Evolutionary conservation across 2,888 invertebrate genomes (phyloP).

Genomic region (Tetragonisca angustula): DNA sequence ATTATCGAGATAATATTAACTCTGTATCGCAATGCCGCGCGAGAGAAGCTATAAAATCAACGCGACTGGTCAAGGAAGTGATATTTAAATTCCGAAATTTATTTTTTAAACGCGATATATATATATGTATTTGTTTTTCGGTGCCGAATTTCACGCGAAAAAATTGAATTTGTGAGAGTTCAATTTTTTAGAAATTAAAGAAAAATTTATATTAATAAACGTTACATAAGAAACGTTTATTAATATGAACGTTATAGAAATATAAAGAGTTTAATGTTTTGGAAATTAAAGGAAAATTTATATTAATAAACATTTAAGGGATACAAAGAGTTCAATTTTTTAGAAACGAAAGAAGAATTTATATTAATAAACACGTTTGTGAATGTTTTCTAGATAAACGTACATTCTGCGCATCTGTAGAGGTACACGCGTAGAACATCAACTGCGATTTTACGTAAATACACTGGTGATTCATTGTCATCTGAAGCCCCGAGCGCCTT

Average conservation of each 20-base stretch:
- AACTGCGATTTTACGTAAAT: constrained; percentile 17
- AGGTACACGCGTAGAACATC: too few relatives aligned
- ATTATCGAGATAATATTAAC: constrained; percentile 51
- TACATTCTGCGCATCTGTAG: not conserved
- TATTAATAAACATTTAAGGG: too few relatives aligned
- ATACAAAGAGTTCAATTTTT: too few relatives aligned
- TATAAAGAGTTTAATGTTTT: too few relatives aligned
- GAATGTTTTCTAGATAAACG: not conserved
- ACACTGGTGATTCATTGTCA: constrained; percentile 13
- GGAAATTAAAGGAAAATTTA: too few relatives aligned
- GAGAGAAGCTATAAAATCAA: not conserved
- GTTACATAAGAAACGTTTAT: too few relatives aligned
- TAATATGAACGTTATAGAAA: too few relatives aligned
- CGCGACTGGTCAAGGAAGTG: not conserved
- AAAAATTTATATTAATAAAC: too few relatives aligned
- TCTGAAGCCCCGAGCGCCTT: constrained; percentile 33
- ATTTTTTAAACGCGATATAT: not conserved
- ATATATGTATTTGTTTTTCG: not conserved
- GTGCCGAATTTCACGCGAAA: not conserved
- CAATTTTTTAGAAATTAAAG: too few relatives aligned
- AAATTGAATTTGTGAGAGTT: not conserved
- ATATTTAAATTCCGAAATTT: not conserved
- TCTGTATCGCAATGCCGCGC: not conserved
- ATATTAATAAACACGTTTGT: too few relatives aligned
- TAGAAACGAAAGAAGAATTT: too few relatives aligned